Percentiles rank a stretch among this genome's conserved stretches.
Evolutionary conservation across 2,797 vertebrate genomes (phyloP).

Genomic region (Monodelphis domestica): DNA sequence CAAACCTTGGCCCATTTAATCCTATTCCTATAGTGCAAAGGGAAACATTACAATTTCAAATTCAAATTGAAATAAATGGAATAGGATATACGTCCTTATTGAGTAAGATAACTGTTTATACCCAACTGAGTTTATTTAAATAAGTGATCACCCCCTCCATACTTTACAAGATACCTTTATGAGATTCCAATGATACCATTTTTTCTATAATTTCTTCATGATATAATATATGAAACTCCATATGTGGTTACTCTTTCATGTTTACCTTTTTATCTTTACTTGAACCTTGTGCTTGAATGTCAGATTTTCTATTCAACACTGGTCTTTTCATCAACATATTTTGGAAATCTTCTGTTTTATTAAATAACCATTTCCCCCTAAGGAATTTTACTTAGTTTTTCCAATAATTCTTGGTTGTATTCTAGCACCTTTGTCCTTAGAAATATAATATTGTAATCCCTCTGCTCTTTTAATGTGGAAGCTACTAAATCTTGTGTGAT

Average conservation of each 20-base stretch:
- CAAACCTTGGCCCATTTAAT: conserved; percentile 84
- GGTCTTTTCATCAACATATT: background rate
- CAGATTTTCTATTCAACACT: background rate
- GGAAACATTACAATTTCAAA: conserved; percentile 91
- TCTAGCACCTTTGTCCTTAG: background rate
- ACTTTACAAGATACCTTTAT: too few relatives aligned
- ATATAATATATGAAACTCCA: too few relatives aligned
- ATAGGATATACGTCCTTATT: too few relatives aligned
- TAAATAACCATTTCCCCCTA: background rate
- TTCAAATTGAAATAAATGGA: background rate
- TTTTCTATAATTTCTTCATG: too few relatives aligned
- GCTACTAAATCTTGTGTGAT: background rate
- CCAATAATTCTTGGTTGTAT: background rate
- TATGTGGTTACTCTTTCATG: background rate
- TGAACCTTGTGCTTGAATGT: background rate
- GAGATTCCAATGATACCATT: too few relatives aligned
- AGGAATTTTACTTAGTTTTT: background rate
- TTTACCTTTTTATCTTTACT: too few relatives aligned
- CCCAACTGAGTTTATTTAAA: too few relatives aligned
- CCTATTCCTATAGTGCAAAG: conserved; percentile 91
- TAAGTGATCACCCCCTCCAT: too few relatives aligned
- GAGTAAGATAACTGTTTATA: too few relatives aligned
- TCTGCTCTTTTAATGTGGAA: background rate
- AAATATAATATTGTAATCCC: background rate
- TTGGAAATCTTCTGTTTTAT: background rate